Conservation (phyloP, 2,888 invertebrate species). For the Apamea monoglypha region DNA sequence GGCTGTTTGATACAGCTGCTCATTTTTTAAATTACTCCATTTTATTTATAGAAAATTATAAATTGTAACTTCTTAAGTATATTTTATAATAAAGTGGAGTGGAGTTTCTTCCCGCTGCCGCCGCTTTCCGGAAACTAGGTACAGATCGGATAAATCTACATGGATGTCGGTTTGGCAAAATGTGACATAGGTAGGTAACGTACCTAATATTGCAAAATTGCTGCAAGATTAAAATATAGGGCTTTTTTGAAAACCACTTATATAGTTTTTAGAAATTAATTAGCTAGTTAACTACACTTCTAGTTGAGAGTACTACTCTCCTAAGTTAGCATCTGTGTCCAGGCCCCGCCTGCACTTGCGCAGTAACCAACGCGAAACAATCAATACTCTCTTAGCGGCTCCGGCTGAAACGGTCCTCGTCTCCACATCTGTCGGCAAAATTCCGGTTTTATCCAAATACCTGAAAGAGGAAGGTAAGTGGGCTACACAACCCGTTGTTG, state of each 20-base stretch:
- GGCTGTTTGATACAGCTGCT: no score
- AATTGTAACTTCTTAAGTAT: background rate
- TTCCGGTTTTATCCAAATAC: conserved; percentile 35
- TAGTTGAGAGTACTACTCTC: background rate
- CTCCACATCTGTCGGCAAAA: conserved; percentile 17
- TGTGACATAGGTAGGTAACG: background rate
- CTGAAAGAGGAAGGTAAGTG: conserved; percentile 50
- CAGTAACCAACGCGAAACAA: conserved; percentile 32
- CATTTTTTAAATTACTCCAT: background rate
- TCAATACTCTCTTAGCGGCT: conserved; percentile 40
- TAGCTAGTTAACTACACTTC: background rate
- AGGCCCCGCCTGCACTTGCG: conserved; percentile 47
- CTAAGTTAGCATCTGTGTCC: conserved; percentile 9
- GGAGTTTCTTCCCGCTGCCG: background rate
- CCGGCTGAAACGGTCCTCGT: conserved; percentile 1
- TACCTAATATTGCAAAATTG: background rate
- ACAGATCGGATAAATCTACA: background rate
- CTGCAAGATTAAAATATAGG: background rate
- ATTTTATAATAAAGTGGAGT: background rate
- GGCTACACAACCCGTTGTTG: background rate
- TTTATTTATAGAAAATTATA: conserved; percentile 1
- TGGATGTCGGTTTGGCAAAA: background rate
- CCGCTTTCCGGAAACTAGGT: background rate
- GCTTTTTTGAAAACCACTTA: background rate
- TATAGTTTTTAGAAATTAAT: background rate